These are phyloP conservation scores for Drosophila antonietae DNA, from an alignment of 2,888 invertebrate species.

Conservation along the genomic window DNA sequence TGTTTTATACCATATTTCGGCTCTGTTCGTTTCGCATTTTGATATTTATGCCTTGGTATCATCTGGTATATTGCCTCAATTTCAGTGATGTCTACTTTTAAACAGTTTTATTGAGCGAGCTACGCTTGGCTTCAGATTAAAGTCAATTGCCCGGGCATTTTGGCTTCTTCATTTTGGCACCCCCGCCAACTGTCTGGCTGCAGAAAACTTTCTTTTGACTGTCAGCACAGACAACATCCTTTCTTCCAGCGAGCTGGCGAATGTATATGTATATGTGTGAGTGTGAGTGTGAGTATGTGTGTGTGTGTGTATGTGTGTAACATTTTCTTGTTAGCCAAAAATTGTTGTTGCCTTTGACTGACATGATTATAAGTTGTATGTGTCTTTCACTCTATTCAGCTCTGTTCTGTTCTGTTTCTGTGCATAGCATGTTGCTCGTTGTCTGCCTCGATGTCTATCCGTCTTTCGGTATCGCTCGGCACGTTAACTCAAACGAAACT, in stretches of 20 bases:
- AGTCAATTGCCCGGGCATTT: constrained; percentile 60
- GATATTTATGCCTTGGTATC: constrained; percentile 67
- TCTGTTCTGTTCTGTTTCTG: constrained; percentile 17
- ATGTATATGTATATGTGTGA: background rate
- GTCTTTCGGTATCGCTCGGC: constrained; percentile 55
- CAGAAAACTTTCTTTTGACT: constrained; percentile 59
- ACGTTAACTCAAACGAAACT: constrained; percentile 82
- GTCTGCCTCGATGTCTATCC: constrained; percentile 25
- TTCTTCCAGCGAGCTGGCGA: background rate
- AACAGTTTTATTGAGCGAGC: constrained; percentile 68
- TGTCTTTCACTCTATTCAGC: constrained; percentile 30
- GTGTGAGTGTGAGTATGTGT: constrained; percentile 8
- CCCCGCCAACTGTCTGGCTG: constrained; percentile 41
- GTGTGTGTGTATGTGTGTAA: constrained; percentile 27
- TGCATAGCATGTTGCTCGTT: constrained; percentile 38
- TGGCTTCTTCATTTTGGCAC: constrained; percentile 48
- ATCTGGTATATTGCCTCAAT: constrained; percentile 45
- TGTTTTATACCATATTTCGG: background rate
- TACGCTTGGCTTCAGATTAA: constrained; percentile 51
- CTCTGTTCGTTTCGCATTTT: constrained; percentile 36
- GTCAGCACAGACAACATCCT: constrained; percentile 44
- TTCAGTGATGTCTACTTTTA: constrained; percentile 39
- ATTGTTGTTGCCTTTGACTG: constrained; percentile 72
- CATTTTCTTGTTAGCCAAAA: constrained; percentile 64
- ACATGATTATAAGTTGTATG: constrained; percentile 79